A percentile compares a stretch with the other conserved stretches of the same genome.
Evolutionary conservation across 2,113 vertebrate species (phyloP).

Genomic region (Oophaga pumilio): DNA sequence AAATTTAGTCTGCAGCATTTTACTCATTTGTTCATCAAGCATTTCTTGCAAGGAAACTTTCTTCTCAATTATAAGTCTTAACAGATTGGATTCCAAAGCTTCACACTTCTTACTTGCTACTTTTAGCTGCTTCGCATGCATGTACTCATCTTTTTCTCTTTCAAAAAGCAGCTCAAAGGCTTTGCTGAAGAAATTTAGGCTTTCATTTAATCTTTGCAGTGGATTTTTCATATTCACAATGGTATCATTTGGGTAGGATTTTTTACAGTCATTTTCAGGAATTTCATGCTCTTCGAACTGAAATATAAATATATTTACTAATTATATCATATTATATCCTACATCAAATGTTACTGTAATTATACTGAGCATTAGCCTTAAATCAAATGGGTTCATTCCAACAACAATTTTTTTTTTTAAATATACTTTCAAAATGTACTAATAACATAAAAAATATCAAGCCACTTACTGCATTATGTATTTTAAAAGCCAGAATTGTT

Average conservation of each 20-base stretch:
- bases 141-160: not conserved
- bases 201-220: constrained; percentile 46
- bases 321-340: not conserved
- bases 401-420: not conserved
- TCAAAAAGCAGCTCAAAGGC: constrained; percentile 51
- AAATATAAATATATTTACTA: not conserved
- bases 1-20: not conserved
- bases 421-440: not conserved
- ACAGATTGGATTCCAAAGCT: constrained; percentile 61
- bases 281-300: constrained; percentile 59
- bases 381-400: not conserved
- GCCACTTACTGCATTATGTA: not conserved
- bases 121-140: constrained; percentile 45
- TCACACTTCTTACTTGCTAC: constrained; percentile 44
- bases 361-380: not conserved
- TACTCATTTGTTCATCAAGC: not conserved
- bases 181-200: constrained; percentile 34
- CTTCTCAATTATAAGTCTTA: not conserved
- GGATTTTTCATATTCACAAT: fast-evolving
- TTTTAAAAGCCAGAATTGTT: not conserved
- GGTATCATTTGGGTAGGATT: not conserved
- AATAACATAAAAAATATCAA: not conserved
- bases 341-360: not conserved
- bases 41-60: not conserved
- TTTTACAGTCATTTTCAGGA: not conserved